A percentile compares a stretch with the other conserved stretches of the same genome.
These are phyloP conservation scores for Nemopilema nomurai DNA, from an alignment of 30 jellyfish, hydroid and myxozoan genomes.

Conservation along the genomic window DNA sequence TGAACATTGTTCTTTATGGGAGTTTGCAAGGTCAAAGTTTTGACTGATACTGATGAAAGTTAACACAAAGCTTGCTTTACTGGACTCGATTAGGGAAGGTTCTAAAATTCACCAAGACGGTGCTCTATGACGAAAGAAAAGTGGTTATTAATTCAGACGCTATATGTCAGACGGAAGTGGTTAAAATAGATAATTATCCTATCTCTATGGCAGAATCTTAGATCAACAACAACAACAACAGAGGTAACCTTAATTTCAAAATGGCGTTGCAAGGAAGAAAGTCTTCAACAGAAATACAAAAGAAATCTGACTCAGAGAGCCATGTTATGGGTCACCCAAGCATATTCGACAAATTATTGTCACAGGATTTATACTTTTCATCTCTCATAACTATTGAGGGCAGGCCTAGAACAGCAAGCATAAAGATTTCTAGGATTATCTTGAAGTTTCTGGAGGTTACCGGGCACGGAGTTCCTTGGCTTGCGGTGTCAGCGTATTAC, in stretches of 20 bases:
- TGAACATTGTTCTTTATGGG: too few relatives aligned
- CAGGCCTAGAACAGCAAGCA: constrained; percentile 12
- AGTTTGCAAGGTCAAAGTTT: too few relatives aligned
- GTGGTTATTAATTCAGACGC: too few relatives aligned
- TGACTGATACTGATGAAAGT: too few relatives aligned
- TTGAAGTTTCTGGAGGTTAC: constrained; percentile 72
- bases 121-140: too few relatives aligned
- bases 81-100: too few relatives aligned
- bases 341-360: neutral
- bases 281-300: neutral
- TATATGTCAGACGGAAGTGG: too few relatives aligned
- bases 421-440: neutral
- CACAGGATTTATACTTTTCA: constrained; percentile 14
- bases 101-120: too few relatives aligned
- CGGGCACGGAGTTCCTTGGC: constrained; percentile 97
- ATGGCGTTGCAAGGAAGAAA: neutral
- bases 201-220: too few relatives aligned
- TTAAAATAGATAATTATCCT: too few relatives aligned
- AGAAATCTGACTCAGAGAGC: neutral
- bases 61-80: too few relatives aligned
- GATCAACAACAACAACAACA: constrained; percentile 8
- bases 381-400: constrained; percentile 17
- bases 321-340: neutral
- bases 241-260: neutral
- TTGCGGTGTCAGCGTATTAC: constrained; percentile 3